Evolutionary conservation across 2,797 vertebrate genomes (phyloP).

Genomic region (Hydrophis major): DNA sequence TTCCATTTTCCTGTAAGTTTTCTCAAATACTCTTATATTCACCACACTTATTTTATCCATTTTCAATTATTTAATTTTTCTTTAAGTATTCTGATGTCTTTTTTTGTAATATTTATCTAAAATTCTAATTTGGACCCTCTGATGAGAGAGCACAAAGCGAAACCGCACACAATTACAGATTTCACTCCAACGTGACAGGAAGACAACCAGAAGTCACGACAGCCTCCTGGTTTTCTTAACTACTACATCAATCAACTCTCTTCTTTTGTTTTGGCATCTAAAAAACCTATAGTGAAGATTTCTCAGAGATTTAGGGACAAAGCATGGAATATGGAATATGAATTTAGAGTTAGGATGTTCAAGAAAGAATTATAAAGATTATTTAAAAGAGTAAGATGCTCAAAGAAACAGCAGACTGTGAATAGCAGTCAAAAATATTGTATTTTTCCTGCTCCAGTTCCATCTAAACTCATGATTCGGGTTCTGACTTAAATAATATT

Average conservation of each 20-base stretch:
- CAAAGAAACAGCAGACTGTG: neutral
- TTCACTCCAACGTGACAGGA: no score
- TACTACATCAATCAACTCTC: neutral
- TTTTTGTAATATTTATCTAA: no score
- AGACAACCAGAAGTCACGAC: neutral
- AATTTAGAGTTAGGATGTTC: slow-evolving; percentile 16
- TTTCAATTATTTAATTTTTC: no score
- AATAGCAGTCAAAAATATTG: neutral
- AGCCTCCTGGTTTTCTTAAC: neutral
- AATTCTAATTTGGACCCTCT: no score
- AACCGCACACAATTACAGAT: no score
- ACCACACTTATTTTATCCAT: no score
- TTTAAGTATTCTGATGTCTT: no score
- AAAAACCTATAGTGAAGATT: slow-evolving; percentile 24
- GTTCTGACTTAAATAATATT: slow-evolving; percentile 7
- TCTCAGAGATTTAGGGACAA: slow-evolving; percentile 40
- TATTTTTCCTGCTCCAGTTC: neutral
- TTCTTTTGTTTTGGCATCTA: neutral
- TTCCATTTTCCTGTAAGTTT: no score
- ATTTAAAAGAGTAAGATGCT: neutral
- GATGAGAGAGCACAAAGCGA: no score
- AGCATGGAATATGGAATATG: slow-evolving; percentile 42
- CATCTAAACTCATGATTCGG: neutral
- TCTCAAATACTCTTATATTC: no score
- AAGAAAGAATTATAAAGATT: slow-evolving; percentile 16